A percentile compares a stretch with the other conserved stretches of the same genome.
phyloP scores from a whole-genome alignment of 2,888 invertebrate species.

The Strigamia maritima region DNA sequence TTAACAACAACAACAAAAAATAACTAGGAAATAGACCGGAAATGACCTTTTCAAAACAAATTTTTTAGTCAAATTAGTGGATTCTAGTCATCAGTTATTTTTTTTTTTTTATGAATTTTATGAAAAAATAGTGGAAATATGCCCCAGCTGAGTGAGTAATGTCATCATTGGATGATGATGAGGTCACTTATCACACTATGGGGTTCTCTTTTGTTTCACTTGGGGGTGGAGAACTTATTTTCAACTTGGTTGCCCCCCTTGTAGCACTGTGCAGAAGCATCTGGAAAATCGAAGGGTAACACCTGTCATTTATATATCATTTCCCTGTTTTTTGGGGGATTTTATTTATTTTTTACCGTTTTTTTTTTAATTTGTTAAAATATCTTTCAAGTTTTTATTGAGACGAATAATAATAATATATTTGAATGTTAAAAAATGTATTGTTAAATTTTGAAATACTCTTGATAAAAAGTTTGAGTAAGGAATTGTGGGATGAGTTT shows the following conservation, averaged over 20 bases:
- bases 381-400: neutral
- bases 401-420: too few species aligned
- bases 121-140: neutral
- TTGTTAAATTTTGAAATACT: too few species aligned
- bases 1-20: too few species aligned
- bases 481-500: too few species aligned
- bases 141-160: slow-evolving; percentile 17
- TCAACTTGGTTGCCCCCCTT: slow-evolving; percentile 17
- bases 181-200: slow-evolving; percentile 27
- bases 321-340: neutral
- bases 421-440: too few species aligned
- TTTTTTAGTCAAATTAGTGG: neutral
- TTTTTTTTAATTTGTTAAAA: neutral
- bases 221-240: slow-evolving; percentile 19
- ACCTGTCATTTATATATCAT: neutral
- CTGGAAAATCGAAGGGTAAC: neutral
- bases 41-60: neutral
- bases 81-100: neutral
- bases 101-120: neutral
- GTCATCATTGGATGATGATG: slow-evolving; percentile 7
- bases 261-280: neutral
- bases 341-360: neutral
- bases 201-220: neutral
- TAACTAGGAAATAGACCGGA: neutral
- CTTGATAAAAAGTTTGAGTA: too few species aligned